These are phyloP conservation scores for Hololepta plana DNA, from an alignment of 2,888 invertebrate species.

Conservation along the genomic window DNA sequence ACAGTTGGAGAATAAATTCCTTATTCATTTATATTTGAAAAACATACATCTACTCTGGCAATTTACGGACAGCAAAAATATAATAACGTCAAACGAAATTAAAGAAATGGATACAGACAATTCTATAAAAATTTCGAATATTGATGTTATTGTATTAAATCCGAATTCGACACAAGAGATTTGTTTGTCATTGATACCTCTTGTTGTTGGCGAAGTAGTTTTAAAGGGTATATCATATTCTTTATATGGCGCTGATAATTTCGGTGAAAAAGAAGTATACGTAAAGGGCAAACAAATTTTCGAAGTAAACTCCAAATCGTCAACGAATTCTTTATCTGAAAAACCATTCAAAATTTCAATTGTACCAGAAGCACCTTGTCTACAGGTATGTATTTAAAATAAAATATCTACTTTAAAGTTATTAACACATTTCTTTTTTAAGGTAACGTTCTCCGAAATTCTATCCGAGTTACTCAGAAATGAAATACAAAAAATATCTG, in stretches of 20 bases:
- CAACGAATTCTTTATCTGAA: slow-evolving; percentile 26
- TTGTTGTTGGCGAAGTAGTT: slow-evolving; percentile 50
- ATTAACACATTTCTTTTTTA: slow-evolving; percentile 13
- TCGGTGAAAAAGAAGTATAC: slow-evolving; percentile 26
- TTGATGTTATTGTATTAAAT: slow-evolving; percentile 36
- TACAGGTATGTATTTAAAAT: slow-evolving; percentile 40
- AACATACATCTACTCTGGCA: slow-evolving; percentile 59
- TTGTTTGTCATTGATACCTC: slow-evolving; percentile 53
- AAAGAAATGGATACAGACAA: slow-evolving; percentile 21
- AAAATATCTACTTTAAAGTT: slow-evolving; percentile 6
- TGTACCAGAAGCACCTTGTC: slow-evolving; percentile 60
- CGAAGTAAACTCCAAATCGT: slow-evolving; percentile 24
- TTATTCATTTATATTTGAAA: slow-evolving; percentile 48
- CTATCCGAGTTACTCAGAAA: slow-evolving; percentile 50
- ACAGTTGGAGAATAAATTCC: slow-evolving; percentile 56
- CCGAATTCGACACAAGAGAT: slow-evolving; percentile 42
- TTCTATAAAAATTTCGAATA: slow-evolving; percentile 36
- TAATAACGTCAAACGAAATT: slow-evolving; percentile 24
- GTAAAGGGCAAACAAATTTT: slow-evolving; percentile 42
- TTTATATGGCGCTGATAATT: slow-evolving; percentile 18
- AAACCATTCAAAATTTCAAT: slow-evolving; percentile 57
- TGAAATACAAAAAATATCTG: slow-evolving; percentile 47
- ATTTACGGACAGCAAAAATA: slow-evolving; percentile 31
- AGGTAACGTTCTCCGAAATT: slow-evolving; percentile 55
- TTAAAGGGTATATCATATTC: slow-evolving; percentile 46